These are phyloP conservation scores for Poeciliopsis infans DNA, from an alignment of 2,797 vertebrate genomes.

Conservation along the genomic window DNA sequence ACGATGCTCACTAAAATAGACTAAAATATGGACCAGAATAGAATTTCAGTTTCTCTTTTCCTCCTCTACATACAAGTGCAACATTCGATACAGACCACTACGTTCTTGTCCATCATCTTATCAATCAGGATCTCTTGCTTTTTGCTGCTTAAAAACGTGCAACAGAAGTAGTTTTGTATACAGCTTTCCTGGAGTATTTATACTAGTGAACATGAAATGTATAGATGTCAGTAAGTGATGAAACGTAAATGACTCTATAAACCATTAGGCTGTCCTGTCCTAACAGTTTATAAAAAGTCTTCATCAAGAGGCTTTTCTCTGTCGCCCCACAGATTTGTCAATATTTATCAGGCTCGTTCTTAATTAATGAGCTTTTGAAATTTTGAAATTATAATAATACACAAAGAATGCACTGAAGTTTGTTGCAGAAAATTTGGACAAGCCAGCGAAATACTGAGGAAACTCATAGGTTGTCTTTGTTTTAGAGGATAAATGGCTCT, in stretches of 20 bases:
- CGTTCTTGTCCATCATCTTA: background rate
- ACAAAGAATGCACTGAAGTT: background rate
- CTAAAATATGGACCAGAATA: background rate
- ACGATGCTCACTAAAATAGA: background rate
- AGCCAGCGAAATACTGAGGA: background rate
- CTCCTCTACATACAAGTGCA: background rate
- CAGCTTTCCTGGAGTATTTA: background rate
- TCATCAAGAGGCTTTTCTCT: background rate
- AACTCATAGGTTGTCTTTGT: background rate
- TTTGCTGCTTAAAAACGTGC: background rate
- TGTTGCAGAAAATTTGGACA: background rate
- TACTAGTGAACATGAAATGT: background rate
- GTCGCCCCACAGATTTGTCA: background rate
- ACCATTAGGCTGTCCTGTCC: background rate
- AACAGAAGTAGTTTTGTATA: background rate
- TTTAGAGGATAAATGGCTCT: background rate
- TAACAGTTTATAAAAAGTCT: background rate
- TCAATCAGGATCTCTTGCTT: background rate
- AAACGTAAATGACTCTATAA: background rate
- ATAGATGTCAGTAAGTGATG: background rate
- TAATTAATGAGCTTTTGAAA: background rate
- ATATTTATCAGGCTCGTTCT: background rate
- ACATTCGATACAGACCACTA: background rate
- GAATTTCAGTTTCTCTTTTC: background rate
- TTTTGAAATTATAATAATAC: background rate